Conservation (phyloP, 2,888 invertebrate genomes). For the Heliconius ethilla region DNA sequence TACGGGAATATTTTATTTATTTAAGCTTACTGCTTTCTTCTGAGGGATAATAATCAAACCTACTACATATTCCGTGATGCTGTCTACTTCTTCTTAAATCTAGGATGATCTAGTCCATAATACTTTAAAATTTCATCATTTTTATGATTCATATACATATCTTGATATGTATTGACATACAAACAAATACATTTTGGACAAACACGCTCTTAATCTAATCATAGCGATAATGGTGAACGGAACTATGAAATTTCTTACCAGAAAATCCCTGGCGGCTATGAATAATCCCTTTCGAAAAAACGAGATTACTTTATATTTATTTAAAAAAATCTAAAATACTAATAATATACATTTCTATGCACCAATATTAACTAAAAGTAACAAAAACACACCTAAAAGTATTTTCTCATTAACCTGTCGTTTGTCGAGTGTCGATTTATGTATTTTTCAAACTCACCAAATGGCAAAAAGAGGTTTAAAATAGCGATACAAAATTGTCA, state of each 20-base stretch:
- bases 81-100: not conserved
- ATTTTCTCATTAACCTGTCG: too few species aligned
- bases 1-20: not conserved
- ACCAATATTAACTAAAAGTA: not conserved
- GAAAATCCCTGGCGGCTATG: not conserved
- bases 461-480: not conserved
- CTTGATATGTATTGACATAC: not conserved
- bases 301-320: not conserved
- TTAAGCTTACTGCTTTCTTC: not conserved
- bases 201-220: conserved; percentile 1
- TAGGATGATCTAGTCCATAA: not conserved
- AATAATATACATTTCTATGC: too few species aligned
- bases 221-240: not conserved
- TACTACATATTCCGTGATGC: not conserved
- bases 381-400: too few species aligned
- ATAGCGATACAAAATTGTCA: not conserved
- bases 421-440: too few species aligned
- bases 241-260: not conserved
- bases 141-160: not conserved
- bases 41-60: not conserved
- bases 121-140: not conserved
- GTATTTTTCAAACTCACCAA: not conserved
- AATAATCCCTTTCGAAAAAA: not conserved
- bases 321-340: not conserved
- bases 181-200: not conserved